phyloP scores from a whole-genome alignment of 2,113 vertebrate species.

The Sialia sialis region DNA sequence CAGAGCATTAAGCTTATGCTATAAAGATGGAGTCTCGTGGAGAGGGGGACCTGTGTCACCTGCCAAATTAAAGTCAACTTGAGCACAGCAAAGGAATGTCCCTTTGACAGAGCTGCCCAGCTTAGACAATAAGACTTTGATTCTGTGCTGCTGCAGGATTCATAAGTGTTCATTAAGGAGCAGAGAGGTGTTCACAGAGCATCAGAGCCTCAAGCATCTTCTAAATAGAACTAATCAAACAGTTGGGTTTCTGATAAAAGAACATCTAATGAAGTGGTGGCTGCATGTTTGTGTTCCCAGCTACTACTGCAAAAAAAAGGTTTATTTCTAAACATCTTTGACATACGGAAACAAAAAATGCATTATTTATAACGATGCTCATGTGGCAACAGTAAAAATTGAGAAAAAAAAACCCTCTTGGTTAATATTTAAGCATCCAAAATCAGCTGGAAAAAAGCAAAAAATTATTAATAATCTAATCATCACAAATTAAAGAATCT shows the following conservation, averaged over 20 bases:
- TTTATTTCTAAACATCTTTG: neutral
- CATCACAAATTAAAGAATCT: neutral
- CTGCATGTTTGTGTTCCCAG: neutral
- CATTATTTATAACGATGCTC: neutral
- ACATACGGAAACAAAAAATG: neutral
- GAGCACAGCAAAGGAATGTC: neutral
- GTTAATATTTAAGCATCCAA: neutral
- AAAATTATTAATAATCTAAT: neutral
- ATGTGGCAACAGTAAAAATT: neutral
- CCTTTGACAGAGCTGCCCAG: neutral
- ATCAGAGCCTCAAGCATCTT: neutral
- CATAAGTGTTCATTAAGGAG: slow-evolving; percentile 25
- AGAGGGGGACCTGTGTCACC: neutral
- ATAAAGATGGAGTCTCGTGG: rapidly evolving
- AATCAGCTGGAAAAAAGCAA: neutral
- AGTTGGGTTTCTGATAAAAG: slow-evolving; percentile 16
- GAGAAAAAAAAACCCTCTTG: neutral
- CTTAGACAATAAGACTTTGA: neutral
- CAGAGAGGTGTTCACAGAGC: neutral
- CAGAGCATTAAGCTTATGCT: neutral
- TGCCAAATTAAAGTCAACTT: neutral
- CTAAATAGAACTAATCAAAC: slow-evolving; percentile 47
- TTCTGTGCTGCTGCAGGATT: neutral
- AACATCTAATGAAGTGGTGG: neutral
- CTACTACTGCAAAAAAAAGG: neutral